Evolutionary conservation across 1,140 invertebrate species (phyloP).

Genomic region (Bombus ignitus): DNA sequence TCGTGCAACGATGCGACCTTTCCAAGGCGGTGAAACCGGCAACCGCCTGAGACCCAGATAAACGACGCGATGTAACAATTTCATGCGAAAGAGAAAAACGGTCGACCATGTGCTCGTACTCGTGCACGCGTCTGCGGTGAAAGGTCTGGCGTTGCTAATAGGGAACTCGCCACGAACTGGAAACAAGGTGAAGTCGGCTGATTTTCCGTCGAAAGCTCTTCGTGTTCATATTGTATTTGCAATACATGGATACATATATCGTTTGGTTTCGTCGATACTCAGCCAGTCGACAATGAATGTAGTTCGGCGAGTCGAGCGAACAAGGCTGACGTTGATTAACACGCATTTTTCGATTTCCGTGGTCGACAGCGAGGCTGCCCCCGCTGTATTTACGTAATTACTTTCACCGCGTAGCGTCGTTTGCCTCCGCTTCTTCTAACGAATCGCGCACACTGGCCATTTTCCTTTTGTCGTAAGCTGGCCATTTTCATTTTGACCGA

Average conservation of each 20-base stretch:
- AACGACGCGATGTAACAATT: constrained; percentile 51
- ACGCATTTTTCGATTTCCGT: constrained; percentile 33
- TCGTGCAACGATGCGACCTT: constrained; percentile 52
- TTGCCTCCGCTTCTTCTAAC: constrained; percentile 31
- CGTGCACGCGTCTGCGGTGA: constrained; percentile 24
- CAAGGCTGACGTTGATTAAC: constrained; percentile 41
- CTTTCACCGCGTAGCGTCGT: constrained; percentile 41
- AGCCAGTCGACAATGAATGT: constrained; percentile 1
- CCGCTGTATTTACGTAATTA: constrained; percentile 51
- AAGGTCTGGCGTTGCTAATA: constrained; percentile 39
- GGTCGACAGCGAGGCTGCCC: not conserved
- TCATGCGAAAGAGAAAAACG: constrained; percentile 39
- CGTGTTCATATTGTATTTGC: no score
- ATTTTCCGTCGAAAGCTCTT: constrained; percentile 25
- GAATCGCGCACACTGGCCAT: not conserved
- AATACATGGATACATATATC: not conserved
- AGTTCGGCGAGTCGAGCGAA: not conserved
- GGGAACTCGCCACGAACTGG: constrained; percentile 13
- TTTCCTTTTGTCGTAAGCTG: not conserved
- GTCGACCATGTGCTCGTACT: not conserved
- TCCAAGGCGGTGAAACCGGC: constrained; percentile 47
- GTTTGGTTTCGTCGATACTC: no score
- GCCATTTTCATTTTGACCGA: no score
- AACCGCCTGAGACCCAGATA: constrained; percentile 31
- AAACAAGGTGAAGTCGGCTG: not conserved